Conservation (phyloP, 2,888 invertebrate genomes). For the Pilophorus perplexus region DNA sequence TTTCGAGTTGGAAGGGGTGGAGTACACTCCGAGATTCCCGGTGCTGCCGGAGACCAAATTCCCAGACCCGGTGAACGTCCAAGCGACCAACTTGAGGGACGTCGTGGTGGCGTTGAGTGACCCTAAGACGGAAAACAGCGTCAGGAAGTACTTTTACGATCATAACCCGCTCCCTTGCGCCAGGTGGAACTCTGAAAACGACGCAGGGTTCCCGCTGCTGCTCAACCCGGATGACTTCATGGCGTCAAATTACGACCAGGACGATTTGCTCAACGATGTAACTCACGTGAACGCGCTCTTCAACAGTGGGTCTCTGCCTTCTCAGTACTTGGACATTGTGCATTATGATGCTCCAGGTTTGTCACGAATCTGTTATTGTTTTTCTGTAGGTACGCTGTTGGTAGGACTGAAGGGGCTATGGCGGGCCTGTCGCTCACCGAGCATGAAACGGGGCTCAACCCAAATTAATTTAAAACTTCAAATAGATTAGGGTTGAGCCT, state of each 20-base stretch:
- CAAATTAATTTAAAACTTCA: no score
- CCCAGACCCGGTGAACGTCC: constrained; percentile 19
- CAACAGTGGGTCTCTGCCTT: background rate
- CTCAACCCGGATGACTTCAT: constrained; percentile 34
- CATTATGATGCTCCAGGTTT: no score
- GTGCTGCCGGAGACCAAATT: constrained; percentile 1
- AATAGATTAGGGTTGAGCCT: no score
- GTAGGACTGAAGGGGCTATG: no score
- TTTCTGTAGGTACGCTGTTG: no score
- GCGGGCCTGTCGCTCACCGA: no score
- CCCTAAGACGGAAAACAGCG: background rate
- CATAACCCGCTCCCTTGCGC: constrained; percentile 26
- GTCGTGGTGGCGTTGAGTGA: constrained; percentile 16
- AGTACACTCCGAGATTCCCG: constrained; percentile 33
- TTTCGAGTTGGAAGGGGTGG: constrained; percentile 12
- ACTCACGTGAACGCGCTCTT: constrained; percentile 5
- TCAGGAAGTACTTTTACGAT: constrained; percentile 26
- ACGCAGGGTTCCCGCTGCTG: constrained; percentile 22
- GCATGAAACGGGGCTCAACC: no score
- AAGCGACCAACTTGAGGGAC: constrained; percentile 19
- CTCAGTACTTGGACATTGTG: constrained; percentile 6
- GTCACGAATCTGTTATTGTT: no score
- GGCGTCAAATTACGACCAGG: constrained; percentile 17
- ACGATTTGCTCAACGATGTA: constrained; percentile 19
- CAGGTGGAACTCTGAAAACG: constrained; percentile 13